These are phyloP conservation scores for Corythoichthys haematopterus DNA, from an alignment of 2,113 vertebrate species.

Conservation along the genomic window DNA sequence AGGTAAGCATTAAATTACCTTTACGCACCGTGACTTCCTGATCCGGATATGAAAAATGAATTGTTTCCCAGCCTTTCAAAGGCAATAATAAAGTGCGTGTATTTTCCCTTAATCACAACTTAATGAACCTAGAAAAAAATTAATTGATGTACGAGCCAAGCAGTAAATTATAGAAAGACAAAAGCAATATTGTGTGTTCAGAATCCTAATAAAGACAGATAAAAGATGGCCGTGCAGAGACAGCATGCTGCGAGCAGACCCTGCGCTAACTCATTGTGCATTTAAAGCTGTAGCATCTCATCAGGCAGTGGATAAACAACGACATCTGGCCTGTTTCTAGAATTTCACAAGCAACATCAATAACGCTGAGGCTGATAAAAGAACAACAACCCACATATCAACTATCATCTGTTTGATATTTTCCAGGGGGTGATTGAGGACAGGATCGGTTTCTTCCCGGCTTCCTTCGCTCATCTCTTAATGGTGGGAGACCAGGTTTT, in stretches of 20 bases:
- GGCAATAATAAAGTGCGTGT: background rate
- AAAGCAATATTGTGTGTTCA: conserved; percentile 15
- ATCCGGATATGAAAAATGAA: background rate
- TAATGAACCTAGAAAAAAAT: conserved; percentile 7
- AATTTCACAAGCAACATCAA: conserved; percentile 10
- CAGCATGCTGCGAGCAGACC: conserved; percentile 32
- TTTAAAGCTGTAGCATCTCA: conserved; percentile 31
- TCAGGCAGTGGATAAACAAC: conserved; percentile 26
- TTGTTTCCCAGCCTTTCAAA: background rate
- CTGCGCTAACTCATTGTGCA: conserved; percentile 32
- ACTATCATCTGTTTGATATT: background rate
- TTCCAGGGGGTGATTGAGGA: conserved; percentile 89
- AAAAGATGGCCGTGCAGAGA: conserved; percentile 7
- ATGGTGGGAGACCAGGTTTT: conserved; percentile 82
- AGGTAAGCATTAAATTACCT: conserved; percentile 68
- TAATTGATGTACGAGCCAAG: conserved; percentile 30
- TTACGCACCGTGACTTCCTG: background rate
- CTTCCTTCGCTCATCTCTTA: conserved; percentile 87
- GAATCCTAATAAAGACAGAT: conserved; percentile 23
- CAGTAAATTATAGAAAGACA: conserved; percentile 28
- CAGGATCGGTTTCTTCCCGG: conserved; percentile 89
- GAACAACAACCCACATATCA: conserved; percentile 1
- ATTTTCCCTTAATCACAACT: background rate
- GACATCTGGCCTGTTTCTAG: conserved; percentile 34
- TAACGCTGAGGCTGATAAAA: conserved; percentile 4